A percentile compares a stretch with the other conserved stretches of the same genome.
Conservation (phyloP, 2,888 invertebrate genomes). For the Bombylius discolor region DNA sequence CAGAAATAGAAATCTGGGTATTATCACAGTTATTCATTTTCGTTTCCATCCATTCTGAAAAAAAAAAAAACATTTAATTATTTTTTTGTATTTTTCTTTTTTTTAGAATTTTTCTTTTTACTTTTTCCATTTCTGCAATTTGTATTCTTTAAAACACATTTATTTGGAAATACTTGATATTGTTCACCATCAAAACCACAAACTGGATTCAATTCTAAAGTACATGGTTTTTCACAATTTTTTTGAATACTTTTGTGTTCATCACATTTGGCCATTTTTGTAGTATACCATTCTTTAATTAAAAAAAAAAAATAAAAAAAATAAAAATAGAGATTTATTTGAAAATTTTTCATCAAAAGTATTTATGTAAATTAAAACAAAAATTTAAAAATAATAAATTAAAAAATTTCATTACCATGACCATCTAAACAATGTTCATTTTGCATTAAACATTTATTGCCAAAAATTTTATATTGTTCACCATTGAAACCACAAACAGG, state of each 20-base stretch:
- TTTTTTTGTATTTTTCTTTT: background rate
- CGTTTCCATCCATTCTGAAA: background rate
- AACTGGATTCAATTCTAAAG: background rate
- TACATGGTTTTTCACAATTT: background rate
- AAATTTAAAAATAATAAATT: no score
- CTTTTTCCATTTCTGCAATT: constrained; percentile 1
- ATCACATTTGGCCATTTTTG: no score
- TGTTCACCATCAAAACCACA: constrained; percentile 10
- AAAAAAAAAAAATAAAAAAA: no score
- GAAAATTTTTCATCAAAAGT: no score
- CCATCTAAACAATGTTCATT: background rate
- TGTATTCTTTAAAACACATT: background rate
- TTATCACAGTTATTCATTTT: no score
- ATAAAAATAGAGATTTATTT: no score
- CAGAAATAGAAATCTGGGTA: no score
- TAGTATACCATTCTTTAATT: no score
- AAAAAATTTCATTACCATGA: background rate
- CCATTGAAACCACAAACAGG: constrained; percentile 2
- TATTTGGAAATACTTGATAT: constrained; percentile 5
- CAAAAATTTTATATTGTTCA: background rate
- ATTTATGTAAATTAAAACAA: no score
- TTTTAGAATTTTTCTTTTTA: background rate
- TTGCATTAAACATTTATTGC: background rate
- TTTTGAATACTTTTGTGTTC: no score
- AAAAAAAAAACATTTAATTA: no score